These are phyloP conservation scores for Yponomeuta evonymella DNA, from an alignment of 2,888 invertebrate species.

Conservation along the genomic window DNA sequence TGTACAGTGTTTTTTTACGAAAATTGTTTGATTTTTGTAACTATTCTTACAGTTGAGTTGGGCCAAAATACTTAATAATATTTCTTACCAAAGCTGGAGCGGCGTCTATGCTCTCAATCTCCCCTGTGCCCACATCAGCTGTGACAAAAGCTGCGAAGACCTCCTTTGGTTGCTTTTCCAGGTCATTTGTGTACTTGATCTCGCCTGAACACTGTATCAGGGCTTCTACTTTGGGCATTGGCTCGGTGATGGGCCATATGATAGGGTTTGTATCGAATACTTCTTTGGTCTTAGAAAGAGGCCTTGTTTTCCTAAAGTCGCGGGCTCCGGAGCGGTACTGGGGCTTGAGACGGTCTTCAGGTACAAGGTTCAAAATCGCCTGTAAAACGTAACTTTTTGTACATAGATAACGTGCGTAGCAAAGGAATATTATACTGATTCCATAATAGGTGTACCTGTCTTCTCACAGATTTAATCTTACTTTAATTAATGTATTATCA, in stretches of 20 bases:
- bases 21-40: no score
- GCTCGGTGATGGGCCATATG: conserved; percentile 80
- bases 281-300: conserved; percentile 77
- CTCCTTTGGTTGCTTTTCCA: conserved; percentile 75
- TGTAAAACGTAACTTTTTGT: conserved; percentile 29
- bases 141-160: conserved; percentile 81
- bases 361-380: conserved; percentile 72
- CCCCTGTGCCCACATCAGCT: conserved; percentile 70
- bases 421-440: background rate
- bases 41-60: background rate
- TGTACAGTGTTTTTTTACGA: no score
- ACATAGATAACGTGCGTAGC: no score
- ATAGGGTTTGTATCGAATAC: conserved; percentile 78
- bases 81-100: conserved; percentile 77
- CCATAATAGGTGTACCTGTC: no score
- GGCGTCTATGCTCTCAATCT: conserved; percentile 76
- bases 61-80: background rate
- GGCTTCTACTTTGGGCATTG: conserved; percentile 79
- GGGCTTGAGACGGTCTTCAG: conserved; percentile 53
- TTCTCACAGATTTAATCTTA: no score
- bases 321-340: conserved; percentile 68
- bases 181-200: conserved; percentile 79
- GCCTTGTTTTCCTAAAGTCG: conserved; percentile 66
- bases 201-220: conserved; percentile 59
- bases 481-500: no score